Percentiles rank a stretch among this genome's conserved stretches.
phyloP scores from a whole-genome alignment of 2,888 invertebrate species.

The Emmelina monodactyla region DNA sequence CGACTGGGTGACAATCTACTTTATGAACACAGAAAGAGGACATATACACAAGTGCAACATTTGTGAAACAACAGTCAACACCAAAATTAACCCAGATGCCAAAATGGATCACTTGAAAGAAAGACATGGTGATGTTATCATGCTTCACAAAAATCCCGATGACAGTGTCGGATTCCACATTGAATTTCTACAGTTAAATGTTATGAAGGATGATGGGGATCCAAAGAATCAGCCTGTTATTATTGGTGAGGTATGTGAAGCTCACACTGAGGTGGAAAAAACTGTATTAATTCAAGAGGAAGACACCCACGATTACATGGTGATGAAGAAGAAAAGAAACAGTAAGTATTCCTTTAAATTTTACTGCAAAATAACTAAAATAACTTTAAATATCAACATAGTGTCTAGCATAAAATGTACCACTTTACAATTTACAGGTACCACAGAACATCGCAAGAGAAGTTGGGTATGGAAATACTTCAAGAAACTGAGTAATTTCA shows the following conservation, averaged over 20 bases:
- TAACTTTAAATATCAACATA: no score
- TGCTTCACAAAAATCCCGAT: constrained; percentile 42
- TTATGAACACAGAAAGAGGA: constrained; percentile 20
- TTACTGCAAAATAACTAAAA: no score
- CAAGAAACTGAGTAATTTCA: constrained; percentile 41
- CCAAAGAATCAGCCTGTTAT: constrained; percentile 30
- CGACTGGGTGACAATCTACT: constrained; percentile 51
- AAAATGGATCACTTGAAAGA: constrained; percentile 33
- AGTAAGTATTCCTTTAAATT: no score
- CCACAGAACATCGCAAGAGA: constrained; percentile 40
- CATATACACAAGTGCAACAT: constrained; percentile 44
- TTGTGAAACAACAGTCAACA: constrained; percentile 28
- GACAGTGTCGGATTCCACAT: constrained; percentile 45
- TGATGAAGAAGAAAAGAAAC: no score
- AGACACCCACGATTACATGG: no score
- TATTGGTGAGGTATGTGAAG: constrained; percentile 36
- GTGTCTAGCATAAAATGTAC: no score
- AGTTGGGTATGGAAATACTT: constrained; percentile 63
- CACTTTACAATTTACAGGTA: no score
- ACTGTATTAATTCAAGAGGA: no score
- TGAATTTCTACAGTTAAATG: constrained; percentile 44
- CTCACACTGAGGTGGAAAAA: constrained; percentile 17
- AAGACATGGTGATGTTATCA: constrained; percentile 38
- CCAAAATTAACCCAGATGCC: constrained; percentile 27
- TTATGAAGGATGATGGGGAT: constrained; percentile 33